Conservation (phyloP, 2,888 invertebrate species). For the Adelognathus sp. region DNA sequence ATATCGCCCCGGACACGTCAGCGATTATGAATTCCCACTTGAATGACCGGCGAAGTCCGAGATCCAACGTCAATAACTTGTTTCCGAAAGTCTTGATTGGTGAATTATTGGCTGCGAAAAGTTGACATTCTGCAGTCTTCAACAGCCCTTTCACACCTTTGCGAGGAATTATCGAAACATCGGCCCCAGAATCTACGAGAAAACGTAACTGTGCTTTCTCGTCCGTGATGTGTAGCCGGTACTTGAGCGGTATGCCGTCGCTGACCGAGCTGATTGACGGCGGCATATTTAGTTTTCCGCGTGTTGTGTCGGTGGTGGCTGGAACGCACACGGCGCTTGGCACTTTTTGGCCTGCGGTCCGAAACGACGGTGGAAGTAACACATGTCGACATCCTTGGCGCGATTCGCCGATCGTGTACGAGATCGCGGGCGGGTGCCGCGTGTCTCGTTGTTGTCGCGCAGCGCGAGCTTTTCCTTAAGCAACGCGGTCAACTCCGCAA, state of each 20-base stretch:
- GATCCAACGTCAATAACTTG: background rate
- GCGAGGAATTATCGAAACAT: conserved; percentile 29
- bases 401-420: background rate
- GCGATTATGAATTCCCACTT: background rate
- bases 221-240: conserved; percentile 16
- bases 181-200: conserved; percentile 20
- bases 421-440: background rate
- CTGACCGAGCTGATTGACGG: conserved; percentile 5
- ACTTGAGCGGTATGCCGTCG: background rate
- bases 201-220: background rate
- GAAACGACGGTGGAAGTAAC: background rate
- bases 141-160: background rate
- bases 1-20: background rate
- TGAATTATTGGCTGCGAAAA: conserved; percentile 25
- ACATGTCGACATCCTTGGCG: background rate
- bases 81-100: background rate
- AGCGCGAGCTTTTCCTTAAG: background rate
- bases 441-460: background rate
- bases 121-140: background rate
- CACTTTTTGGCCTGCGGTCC: background rate
- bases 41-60: background rate
- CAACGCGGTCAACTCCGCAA: conserved; percentile 1
- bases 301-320: background rate
- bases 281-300: background rate
- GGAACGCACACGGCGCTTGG: background rate